Evolutionary conservation across 2,797 vertebrate species (phyloP), one percentile per base, ranked within the genome.

Genomic region (Premnoplex brunnescens): DNA sequence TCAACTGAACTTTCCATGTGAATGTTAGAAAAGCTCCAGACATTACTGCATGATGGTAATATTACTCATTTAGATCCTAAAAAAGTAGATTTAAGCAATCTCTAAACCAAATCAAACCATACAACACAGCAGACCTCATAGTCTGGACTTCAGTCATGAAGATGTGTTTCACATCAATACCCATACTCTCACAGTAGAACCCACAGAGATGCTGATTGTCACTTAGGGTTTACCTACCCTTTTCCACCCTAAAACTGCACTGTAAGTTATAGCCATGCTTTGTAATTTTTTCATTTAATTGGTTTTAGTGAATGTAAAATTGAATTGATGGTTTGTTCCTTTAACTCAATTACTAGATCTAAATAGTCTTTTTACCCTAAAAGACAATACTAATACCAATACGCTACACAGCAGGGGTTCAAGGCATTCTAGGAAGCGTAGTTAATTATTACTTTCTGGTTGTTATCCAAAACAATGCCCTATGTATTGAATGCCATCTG

Each of bases 11-110:
- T 88, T 89, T 71, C 68, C 49, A 48, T 13, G 41, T 16, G 46
- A 68, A 46, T 19, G 12, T 72, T 68, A 91, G 59, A 85, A 95
- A 90, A 91, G 26, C 43, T 72, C 64, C 88, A 93, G 87, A 86
- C 72, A 66, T 85, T 88, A 81, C 80, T 91, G 51, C 72, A 82
- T 74, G 72, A 64, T 19, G 21, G 32, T 26, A 72, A 55, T 67
- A 67, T 64, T 90, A 79, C 74, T 90, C 51, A 94, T 85, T 89
- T 87, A 92, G 68, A 43, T 19, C 46, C 43, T 64, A 41, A 78
- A 72, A 75, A 75, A 91, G 56, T 32, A 39, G 36, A 88, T 51
- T 77, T 75, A 71, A 66, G 30, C 28, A 8, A 51, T 23, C 12
- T 63, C 8, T 82, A 63, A 94, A 83, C 8, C 48, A 76, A 83